phyloP scores from a whole-genome alignment of 2,797 vertebrate genomes.

The Meda fulgida region DNA sequence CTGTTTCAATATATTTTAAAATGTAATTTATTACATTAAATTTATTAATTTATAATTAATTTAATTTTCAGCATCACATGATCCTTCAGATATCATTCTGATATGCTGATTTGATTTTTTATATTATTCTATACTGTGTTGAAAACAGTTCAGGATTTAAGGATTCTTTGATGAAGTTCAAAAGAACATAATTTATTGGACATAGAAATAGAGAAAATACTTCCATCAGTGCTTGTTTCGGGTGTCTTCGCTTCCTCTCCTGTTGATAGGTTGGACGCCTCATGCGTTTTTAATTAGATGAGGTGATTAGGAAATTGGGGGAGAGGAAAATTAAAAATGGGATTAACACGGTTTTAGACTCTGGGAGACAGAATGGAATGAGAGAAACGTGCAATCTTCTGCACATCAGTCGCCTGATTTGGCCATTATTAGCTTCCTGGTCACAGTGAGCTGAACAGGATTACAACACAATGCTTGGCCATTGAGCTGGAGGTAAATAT shows the following conservation, averaged over 20 bases:
- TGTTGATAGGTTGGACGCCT: conserved; percentile 30
- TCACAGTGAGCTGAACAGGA: conserved; percentile 63
- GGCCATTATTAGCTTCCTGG: conserved; percentile 68
- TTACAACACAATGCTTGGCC: conserved; percentile 40
- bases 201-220: not conserved
- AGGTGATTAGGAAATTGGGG: conserved; percentile 67
- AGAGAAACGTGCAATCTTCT: conserved; percentile 58
- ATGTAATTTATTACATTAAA: not conserved
- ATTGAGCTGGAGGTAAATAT: conserved; percentile 22
- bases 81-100: not conserved
- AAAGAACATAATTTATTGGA: not conserved
- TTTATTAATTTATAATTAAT: too few relatives aligned
- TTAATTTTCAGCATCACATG: not conserved
- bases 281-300: conserved; percentile 72
- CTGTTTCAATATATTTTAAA: not conserved
- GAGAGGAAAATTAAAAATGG: conserved; percentile 68
- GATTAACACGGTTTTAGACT: conserved; percentile 73
- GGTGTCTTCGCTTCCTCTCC: conserved; percentile 12
- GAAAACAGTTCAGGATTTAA: not conserved
- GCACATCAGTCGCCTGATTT: conserved; percentile 63
- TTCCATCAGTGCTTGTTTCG: conserved; percentile 8
- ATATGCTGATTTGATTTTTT: not conserved
- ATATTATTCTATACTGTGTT: not conserved
- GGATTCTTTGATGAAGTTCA: not conserved
- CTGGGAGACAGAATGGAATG: conserved; percentile 61